Percentiles rank a stretch among this genome's conserved stretches.
Evolutionary conservation across 2,888 invertebrate genomes (phyloP).

Genomic region (Halictus quadricinctus): DNA sequence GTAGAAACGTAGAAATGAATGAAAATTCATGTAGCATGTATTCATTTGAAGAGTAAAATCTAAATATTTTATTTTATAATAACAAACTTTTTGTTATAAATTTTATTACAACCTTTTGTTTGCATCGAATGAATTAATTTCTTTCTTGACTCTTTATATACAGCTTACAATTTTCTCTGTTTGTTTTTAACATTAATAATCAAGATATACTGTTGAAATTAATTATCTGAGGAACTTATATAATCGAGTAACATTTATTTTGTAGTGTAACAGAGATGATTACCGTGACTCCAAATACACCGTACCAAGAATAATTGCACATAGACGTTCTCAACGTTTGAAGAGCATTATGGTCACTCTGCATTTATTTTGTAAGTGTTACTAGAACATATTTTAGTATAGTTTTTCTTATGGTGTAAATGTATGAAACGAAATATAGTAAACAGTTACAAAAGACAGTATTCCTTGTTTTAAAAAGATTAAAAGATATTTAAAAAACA

Average conservation of each 20-base stretch:
- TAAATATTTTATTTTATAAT: constrained; percentile 15
- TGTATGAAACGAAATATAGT: background rate
- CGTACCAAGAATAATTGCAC: constrained; percentile 85
- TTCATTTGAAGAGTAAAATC: constrained; percentile 26
- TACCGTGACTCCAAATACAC: constrained; percentile 93
- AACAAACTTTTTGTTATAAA: background rate
- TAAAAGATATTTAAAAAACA: background rate
- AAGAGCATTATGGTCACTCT: constrained; percentile 41
- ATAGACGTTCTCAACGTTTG: constrained; percentile 17
- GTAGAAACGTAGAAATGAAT: constrained; percentile 19
- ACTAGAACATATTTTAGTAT: constrained; percentile 31
- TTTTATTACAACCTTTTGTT: constrained; percentile 23
- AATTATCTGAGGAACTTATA: constrained; percentile 38
- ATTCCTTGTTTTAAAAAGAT: constrained; percentile 1
- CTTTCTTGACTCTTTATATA: constrained; percentile 28
- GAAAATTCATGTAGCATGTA: constrained; percentile 51
- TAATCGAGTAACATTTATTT: constrained; percentile 78
- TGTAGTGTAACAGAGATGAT: constrained; percentile 95
- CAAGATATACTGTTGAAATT: constrained; percentile 33
- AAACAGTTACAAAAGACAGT: constrained; percentile 4
- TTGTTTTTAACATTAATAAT: constrained; percentile 11
- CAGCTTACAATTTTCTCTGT: constrained; percentile 36
- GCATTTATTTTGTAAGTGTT: constrained; percentile 62
- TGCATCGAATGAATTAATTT: constrained; percentile 33
- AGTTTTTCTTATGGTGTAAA: constrained; percentile 4